A percentile compares a stretch with the other conserved stretches of the same genome.
These are phyloP conservation scores for Melinopterus prodromus DNA, from an alignment of 2,888 invertebrate genomes.

Conservation along the genomic window DNA sequence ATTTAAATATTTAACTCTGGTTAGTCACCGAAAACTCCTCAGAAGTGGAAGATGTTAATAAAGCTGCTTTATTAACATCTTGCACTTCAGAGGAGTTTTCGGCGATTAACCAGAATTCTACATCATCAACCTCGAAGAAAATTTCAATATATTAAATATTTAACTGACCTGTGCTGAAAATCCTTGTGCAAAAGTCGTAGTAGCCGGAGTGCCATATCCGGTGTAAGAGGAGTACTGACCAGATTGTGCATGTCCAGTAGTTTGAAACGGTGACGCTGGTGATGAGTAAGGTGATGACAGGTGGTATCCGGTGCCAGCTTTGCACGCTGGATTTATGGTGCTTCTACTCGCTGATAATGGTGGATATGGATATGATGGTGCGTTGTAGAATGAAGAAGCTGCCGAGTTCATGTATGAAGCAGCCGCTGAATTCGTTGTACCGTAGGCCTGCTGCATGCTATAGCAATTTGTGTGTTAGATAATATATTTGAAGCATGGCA, in stretches of 20 bases:
- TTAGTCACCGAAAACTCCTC: no score
- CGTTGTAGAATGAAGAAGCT: constrained; percentile 55
- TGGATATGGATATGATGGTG: constrained; percentile 60
- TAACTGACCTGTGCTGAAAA: constrained; percentile 65
- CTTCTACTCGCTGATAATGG: constrained; percentile 56
- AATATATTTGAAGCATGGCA: neutral
- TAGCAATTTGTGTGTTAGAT: constrained; percentile 15
- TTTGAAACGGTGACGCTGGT: constrained; percentile 58
- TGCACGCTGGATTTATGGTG: constrained; percentile 63
- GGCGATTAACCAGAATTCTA: no score
- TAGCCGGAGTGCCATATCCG: constrained; percentile 62
- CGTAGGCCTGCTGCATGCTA: constrained; percentile 63
- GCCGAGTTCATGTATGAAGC: constrained; percentile 55
- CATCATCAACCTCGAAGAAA: no score
- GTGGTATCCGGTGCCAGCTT: constrained; percentile 65
- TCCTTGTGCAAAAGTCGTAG: constrained; percentile 65
- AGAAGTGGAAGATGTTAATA: no score
- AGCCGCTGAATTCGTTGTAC: constrained; percentile 55
- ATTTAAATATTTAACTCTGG: no score
- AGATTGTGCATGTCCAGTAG: constrained; percentile 62
- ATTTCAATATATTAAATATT: neutral
- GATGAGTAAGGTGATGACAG: constrained; percentile 57
- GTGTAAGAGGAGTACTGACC: constrained; percentile 62
- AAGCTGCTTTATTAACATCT: no score
- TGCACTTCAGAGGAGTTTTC: no score